A percentile compares a stretch with the other conserved stretches of the same genome.
Conservation (phyloP, 2,888 invertebrate genomes). For the Diplazon laetatorius region DNA sequence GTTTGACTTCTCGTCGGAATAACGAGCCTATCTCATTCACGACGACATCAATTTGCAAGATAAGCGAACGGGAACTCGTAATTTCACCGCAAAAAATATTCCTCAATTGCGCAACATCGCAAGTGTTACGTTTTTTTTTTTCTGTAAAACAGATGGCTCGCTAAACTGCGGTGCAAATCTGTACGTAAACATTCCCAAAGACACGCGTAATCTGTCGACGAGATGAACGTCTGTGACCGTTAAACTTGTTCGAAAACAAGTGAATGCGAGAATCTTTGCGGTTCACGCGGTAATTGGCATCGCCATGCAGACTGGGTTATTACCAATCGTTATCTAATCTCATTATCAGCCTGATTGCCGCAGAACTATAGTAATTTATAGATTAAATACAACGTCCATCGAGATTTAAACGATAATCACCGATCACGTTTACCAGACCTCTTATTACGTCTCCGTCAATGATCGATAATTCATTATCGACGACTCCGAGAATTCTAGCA, state of each 20-base stretch:
- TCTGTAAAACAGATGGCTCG: neutral
- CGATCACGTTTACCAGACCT: neutral
- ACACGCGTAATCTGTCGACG: neutral
- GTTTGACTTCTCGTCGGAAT: conserved; percentile 51
- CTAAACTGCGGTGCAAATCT: neutral
- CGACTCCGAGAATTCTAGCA: conserved; percentile 8
- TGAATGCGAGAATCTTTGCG: neutral
- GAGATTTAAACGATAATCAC: neutral
- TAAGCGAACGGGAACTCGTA: conserved; percentile 60
- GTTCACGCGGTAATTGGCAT: conserved; percentile 11
- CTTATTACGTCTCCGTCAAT: conserved; percentile 21
- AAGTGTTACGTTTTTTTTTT: too few relatives aligned
- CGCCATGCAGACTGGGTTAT: neutral
- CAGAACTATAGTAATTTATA: conserved; percentile 11
- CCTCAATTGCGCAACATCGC: neutral
- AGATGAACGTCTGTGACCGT: conserved; percentile 1
- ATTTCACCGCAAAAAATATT: conserved; percentile 37
- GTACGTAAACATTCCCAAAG: neutral
- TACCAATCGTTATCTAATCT: conserved; percentile 45
- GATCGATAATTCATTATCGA: conserved; percentile 29
- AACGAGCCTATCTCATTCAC: conserved; percentile 73
- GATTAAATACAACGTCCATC: neutral
- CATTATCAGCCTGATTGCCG: conserved; percentile 30
- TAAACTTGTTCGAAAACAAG: neutral
- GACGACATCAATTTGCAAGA: conserved; percentile 71